These are phyloP conservation scores for Oscheius sp. DNA, from an alignment of 2,888 invertebrate genomes.

Conservation along the genomic window DNA sequence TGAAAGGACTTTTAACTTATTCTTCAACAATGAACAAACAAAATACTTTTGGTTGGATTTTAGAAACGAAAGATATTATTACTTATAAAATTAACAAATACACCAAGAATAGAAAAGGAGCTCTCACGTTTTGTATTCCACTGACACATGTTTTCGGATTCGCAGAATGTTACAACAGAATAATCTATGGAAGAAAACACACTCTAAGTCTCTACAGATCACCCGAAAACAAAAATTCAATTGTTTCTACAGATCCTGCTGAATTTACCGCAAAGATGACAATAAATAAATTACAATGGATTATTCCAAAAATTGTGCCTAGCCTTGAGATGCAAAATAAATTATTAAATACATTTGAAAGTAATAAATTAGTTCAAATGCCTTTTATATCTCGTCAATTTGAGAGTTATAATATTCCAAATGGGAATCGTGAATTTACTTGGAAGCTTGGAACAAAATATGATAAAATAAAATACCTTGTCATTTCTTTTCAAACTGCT, in stretches of 20 bases:
- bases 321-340: conserved; percentile 55
- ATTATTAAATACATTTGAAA: conserved; percentile 44
- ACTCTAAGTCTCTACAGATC: conserved; percentile 48
- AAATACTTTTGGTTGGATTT: conserved; percentile 54
- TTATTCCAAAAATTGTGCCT: conserved; percentile 54
- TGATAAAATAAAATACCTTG: too few species aligned
- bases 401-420: too few species aligned
- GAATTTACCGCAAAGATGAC: conserved; percentile 45
- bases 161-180: too few species aligned
- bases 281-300: conserved; percentile 59
- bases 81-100: too few species aligned
- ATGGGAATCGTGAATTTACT: conserved; percentile 57
- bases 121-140: conserved; percentile 49
- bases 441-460: conserved; percentile 59
- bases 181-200: conserved; percentile 55
- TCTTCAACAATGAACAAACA: too few species aligned
- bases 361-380: too few species aligned
- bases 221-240: too few species aligned
- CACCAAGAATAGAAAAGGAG: conserved; percentile 53
- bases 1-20: conserved; percentile 50
- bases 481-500: conserved; percentile 42
- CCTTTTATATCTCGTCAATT: too few species aligned
- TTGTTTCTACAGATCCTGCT: conserved; percentile 40
- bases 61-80: conserved; percentile 41
- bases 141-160: conserved; percentile 53